Evolutionary conservation across 2,797 vertebrate species (phyloP).

Genomic region (Vespertilio murinus): DNA sequence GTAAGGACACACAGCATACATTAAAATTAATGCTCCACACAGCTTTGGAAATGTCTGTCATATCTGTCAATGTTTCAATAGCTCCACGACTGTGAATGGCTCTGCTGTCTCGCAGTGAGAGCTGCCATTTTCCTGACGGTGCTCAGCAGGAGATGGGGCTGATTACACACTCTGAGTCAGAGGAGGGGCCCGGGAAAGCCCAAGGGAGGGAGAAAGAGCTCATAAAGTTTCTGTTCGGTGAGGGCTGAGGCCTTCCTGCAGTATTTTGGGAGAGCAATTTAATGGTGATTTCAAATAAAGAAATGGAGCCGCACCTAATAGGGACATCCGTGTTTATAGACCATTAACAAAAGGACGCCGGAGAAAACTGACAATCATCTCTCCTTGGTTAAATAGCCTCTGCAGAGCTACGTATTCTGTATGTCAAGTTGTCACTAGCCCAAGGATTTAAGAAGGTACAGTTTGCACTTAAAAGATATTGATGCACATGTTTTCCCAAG

Average conservation of each 20-base stretch:
- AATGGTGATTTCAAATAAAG: conserved; percentile 67
- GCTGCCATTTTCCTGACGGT: conserved; percentile 63
- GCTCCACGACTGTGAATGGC: conserved; percentile 54
- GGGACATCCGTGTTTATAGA: conserved; percentile 37
- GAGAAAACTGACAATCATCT: conserved; percentile 54
- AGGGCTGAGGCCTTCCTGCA: conserved; percentile 25
- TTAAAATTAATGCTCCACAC: conserved; percentile 80
- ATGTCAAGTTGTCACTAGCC: conserved; percentile 71
- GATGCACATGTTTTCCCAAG: conserved; percentile 60
- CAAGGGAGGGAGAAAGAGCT: conserved; percentile 53
- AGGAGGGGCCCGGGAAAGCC: conserved; percentile 58
- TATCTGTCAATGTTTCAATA: conserved; percentile 77
- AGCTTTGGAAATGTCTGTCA: conserved; percentile 78
- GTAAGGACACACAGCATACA: conserved; percentile 80
- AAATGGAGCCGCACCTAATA: conserved; percentile 37
- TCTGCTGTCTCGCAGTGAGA: conserved; percentile 73
- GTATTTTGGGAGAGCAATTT: conserved; percentile 60
- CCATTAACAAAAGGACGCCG: conserved; percentile 63
- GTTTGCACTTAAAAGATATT: conserved; percentile 66
- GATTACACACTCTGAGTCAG: conserved; percentile 47
- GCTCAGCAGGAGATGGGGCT: conserved; percentile 43
- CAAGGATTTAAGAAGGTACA: conserved; percentile 57
- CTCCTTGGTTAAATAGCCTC: conserved; percentile 62
- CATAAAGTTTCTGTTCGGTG: conserved; percentile 39
- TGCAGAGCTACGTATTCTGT: conserved; percentile 27